Evolutionary conservation across 2,888 invertebrate genomes (phyloP), one percentile per base, ranked within the genome.

Genomic region (Cheilosia urbana): DNA sequence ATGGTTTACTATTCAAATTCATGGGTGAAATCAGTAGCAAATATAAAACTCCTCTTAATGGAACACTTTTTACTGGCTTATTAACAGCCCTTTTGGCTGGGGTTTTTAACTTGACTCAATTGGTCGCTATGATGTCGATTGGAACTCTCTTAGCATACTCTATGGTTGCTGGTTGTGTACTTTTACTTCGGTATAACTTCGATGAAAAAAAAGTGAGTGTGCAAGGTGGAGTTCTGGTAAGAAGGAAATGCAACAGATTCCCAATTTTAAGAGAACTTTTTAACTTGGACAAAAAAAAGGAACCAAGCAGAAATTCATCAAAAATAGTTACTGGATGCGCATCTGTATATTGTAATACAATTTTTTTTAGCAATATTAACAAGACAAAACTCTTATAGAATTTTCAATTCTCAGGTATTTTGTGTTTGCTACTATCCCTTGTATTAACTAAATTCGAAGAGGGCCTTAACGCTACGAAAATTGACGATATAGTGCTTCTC

Each of bases 71-170:
- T 11, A 96, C 96, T 1, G 97, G 97, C 0, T 89, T 96, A 34
- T 92, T 97, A 71, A 96, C 97, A 37, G 97, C 96, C 58, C 87
- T 95, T 7, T 93, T 96, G 91, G 95, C 96, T 0, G 94, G 96
- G 13, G 90, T 96, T 42, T 95, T 96, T 89, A 95, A 96, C 89
- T 93, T 96, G 9, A 93, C 93, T 34, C 95, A 95, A 84, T 92
- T 96, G 34, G 95, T 96, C 0, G 95, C 95, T 89, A 95, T 96
- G 94, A 96, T 96, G 95, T 96, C 96, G 15, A 96, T 96, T 87
- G 95, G 95, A n/a, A 95, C 95, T 6, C 91, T 96, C 17, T 91
- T 95, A 87, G 95, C 95, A 13, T 96, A 96, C 89, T 95, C 96
- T 0, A 95, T 96, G 88, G 96, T 96, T 9, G 95, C 96, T 40